Evolutionary conservation across 2,113 vertebrate genomes (phyloP).

Genomic region (Labeo catla): DNA sequence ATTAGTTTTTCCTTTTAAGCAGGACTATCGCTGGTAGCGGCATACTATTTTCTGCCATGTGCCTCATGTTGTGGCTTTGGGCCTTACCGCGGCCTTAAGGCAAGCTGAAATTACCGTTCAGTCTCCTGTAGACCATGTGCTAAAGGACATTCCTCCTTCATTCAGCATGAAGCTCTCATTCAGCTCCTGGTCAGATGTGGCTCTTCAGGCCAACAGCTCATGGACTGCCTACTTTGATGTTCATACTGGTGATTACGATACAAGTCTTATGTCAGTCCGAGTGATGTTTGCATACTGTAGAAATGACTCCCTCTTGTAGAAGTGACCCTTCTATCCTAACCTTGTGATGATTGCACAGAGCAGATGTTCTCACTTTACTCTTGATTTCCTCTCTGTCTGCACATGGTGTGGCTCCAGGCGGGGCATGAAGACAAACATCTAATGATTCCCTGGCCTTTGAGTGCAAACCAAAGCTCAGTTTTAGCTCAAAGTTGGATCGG

Average conservation of each 20-base stretch:
- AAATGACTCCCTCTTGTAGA: not conserved
- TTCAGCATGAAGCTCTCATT: conserved; percentile 56
- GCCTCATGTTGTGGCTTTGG: conserved; percentile 74
- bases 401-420: conserved; percentile 2
- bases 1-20: conserved; percentile 46
- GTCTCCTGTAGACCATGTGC: conserved; percentile 62
- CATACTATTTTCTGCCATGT: conserved; percentile 72
- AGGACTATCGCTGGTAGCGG: conserved; percentile 58
- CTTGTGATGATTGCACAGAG: not conserved
- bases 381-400: not conserved
- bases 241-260: not conserved
- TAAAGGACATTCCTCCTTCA: conserved; percentile 57
- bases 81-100: conserved; percentile 71
- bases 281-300: not conserved
- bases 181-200: conserved; percentile 42
- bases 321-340: not conserved
- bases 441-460: not conserved
- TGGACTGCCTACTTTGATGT: not conserved
- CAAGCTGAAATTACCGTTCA: conserved; percentile 75
- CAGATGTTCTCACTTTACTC: conserved; percentile 25
- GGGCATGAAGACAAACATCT: not conserved
- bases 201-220: conserved; percentile 10
- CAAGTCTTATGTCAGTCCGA: not conserved
- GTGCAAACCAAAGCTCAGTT: not conserved
- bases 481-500: not conserved